Base-by-base conservation (phyloP, 2,888 invertebrate genomes). In the Strigamia maritima region DNA sequence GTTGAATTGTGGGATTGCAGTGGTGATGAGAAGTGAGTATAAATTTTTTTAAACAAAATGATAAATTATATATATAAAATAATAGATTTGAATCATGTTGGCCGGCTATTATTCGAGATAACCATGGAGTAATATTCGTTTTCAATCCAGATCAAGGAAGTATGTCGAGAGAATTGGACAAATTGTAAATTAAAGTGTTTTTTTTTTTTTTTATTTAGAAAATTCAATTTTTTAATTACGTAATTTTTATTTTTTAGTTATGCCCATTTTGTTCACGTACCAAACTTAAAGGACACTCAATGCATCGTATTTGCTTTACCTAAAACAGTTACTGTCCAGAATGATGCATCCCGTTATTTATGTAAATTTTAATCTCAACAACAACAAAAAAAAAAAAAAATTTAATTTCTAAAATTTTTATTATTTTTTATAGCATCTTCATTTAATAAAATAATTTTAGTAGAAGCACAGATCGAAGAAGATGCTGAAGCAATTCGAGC, bases 1-100 rank as follows among this genome's bases (percentile, higher is more conserved):
- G 90, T 94, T 54, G 93, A 94, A 86, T 85, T 93, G 75, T 93
- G 93, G 93, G 93, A 93, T 84, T 91, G 91, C 85, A 92, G 92
- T 84, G 93, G 93, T 19, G 92, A 93, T 84, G 88, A 89, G 82
- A 92, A 89, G 92, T 92, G 88, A 83, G 83, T 80, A 60, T 4
- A 16, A 4, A 26, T 16, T 2, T 1, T 2, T 31, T 14, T 24
- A 75, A 35, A 38, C 35, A 35, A 75, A 38, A 75, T 24, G 24
- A 74, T 8, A n/a, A 6, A 7, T 2, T 6, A 74, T 4, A 1
- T 74, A 3, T 12, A 70, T 75, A 16, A 54, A 19, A 28, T 78
- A 85, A 76, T 83, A 93, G 93, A 83, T 93, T 90, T 86, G 91
- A 92, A 84, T 88, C 89, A 10, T 92, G 92, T 83, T 94, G 93